Evolutionary conservation across 2,113 vertebrate species (phyloP).

Genomic region (Capricornis sumatraensis): DNA sequence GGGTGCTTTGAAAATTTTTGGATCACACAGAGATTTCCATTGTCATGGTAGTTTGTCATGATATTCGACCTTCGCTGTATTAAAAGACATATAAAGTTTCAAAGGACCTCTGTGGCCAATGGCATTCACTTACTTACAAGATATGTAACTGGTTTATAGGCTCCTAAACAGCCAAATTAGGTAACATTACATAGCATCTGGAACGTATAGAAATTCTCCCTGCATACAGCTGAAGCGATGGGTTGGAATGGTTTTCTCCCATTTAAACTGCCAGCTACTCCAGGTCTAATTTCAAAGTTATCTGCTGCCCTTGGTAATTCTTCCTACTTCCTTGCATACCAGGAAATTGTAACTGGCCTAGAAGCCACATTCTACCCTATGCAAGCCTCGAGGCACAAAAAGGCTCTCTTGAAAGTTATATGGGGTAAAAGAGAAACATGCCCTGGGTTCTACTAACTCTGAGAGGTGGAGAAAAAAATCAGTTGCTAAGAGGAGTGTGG

Average conservation of each 20-base stretch:
- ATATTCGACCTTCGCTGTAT: conserved; percentile 43
- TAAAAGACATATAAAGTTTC: conserved; percentile 62
- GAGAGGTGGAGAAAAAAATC: not conserved
- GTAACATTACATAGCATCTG: conserved; percentile 51
- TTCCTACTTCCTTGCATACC: conserved; percentile 4
- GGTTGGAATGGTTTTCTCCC: conserved; percentile 19
- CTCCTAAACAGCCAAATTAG: conserved; percentile 49
- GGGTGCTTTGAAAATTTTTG: conserved; percentile 17
- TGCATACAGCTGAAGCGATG: not conserved
- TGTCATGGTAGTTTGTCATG: conserved; percentile 13
- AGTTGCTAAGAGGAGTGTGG: not conserved
- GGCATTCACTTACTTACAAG: conserved; percentile 50
- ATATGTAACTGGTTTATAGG: conserved; percentile 38
- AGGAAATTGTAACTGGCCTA: not conserved
- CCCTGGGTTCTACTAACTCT: not conserved
- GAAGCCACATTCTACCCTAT: not conserved
- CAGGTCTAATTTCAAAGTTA: conserved; percentile 56
- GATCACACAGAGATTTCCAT: conserved; percentile 45
- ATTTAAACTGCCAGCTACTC: conserved; percentile 33
- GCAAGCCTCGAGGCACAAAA: conserved; percentile 22
- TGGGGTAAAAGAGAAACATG: not conserved
- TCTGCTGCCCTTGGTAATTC: conserved; percentile 18
- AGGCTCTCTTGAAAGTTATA: not conserved
- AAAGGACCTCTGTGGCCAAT: conserved; percentile 47
- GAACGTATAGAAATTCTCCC: conserved; percentile 36